Base-by-base conservation (phyloP, 1,140 invertebrate genomes). In the Heliconius congener region DNA sequence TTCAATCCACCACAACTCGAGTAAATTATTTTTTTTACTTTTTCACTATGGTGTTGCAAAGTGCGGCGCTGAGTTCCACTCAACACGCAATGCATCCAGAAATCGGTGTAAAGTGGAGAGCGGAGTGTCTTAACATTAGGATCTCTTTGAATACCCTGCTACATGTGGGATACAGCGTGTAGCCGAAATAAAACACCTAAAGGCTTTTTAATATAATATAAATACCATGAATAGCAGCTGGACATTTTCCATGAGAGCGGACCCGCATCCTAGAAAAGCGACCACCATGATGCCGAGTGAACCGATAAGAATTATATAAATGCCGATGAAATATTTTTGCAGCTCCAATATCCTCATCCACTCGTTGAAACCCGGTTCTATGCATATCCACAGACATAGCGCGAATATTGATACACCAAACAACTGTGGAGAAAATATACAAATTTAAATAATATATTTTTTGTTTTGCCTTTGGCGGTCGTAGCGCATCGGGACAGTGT, bases 341-440 rank as follows among this genome's bases (percentile, higher is more conserved):
- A 98, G 96, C 71, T 97, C 95, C 30, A 98, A 90, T 78, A 97
- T 96, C 6, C 95, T 94, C 39, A 98, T 96, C 97, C 97, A 98
- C 81, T 98, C 96, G 86, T 97, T 96, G 83, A 98, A 97, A 1
- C 96, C 96, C 4, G 96, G 96, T 82, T 98, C 98, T 27, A 97
- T 95, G 74, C 97, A 95, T 83, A 98, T 95, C 97, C 97, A 98
- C 27, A 98, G 93, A 50, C 97, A 96, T 11, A 98, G 90, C 0
- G 96, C 97, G 81, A 98, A 97, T 81, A 98, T 95, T 1, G 96
- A 95, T 0, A 96, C 95, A 1, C 97, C 97, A 52, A 98, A 92
- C 23, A 98, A 94, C 97, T 98, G 95, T 70, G 95, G 95, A 85
- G 81, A 79, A 90, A 88, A 74, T 50, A 52, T 3, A 27, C 8